Base-by-base conservation (phyloP, 1,140 invertebrate species). In the Aporrectodea caliginosa region DNA sequence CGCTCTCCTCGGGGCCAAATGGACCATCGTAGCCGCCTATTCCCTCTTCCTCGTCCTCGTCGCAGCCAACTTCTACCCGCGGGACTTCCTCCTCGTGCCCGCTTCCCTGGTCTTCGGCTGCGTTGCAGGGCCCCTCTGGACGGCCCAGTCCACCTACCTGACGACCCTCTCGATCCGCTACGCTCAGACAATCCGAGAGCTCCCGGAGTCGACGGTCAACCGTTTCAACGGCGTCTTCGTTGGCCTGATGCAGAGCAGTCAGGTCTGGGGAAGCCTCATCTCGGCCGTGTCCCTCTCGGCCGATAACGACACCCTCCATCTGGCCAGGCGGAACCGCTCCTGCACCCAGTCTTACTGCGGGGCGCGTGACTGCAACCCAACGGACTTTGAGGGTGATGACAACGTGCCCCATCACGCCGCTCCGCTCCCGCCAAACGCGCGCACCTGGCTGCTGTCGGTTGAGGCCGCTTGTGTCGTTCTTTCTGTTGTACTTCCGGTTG, bases 211-310 rank as follows among this genome's bases (percentile, higher is more conserved):
- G 27, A 80, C 85, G 14, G 84, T 88, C 33, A 85, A 85, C 75
- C 85, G 85, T 76, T 86, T 86, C 82, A 87, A 85, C 83, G 85
- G 86, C 14, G 84, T 88, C 73, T 88, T 88, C 77, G 85, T 84
- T 77, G 85, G 84, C 12, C 83, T 87, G 58, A 85, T 84, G 75
- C 82, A 85, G 43, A 83, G 80, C 35, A 87, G 86, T 77, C 85
- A 85, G 70, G 86, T 88, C 22, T 87, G 86, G 86, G 87, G 86
- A 68, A 86, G 87, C 81, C 77, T 88, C 6, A 85, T 88, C 16
- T 86, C 86, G 22, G 84, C 85, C 2, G 73, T 84, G 0, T 83
- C 87, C 1, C 73, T 87, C 16, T 79, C 33, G 1, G 27, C 81
- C 1, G 83, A 84, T 69, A 85, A 86, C 79, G 79, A 82, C 35